Evolutionary conservation across 2,113 vertebrate species (phyloP).

Genomic region (Cairina moschata): DNA sequence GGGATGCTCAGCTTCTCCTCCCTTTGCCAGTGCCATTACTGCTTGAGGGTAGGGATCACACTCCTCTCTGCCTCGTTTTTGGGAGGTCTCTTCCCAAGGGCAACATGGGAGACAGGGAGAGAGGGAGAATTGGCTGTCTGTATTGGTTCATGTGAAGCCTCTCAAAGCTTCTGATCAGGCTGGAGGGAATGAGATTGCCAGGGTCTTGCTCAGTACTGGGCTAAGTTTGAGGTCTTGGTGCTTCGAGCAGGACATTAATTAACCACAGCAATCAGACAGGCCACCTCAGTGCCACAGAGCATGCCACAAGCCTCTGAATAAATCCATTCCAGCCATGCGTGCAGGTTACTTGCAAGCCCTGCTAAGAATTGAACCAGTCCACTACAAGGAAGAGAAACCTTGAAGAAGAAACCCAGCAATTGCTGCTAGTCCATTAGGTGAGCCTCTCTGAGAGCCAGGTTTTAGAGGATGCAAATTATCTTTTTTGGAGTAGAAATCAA

Average conservation of each 20-base stretch:
- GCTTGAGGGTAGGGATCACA: not conserved
- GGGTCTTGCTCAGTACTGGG: not conserved
- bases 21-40: not conserved
- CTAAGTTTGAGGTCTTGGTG: not conserved
- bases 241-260: not conserved
- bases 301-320: not conserved
- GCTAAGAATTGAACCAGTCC: not conserved
- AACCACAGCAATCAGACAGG: not conserved
- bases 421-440: not conserved
- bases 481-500: not conserved
- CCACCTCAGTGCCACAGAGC: not conserved
- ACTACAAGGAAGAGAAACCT: not conserved
- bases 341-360: not conserved
- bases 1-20: not conserved
- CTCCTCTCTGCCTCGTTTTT: not conserved
- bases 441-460: not conserved
- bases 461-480: accelerated
- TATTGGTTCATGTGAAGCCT: not conserved
- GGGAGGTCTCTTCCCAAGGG: not conserved
- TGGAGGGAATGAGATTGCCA: not conserved
- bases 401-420: not conserved
- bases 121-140: not conserved
- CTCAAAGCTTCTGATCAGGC: not conserved
- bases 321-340: not conserved
- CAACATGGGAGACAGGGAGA: not conserved